Evolutionary conservation across 2,888 invertebrate species (phyloP).

Genomic region (Chalcosyrphus nemorum): DNA sequence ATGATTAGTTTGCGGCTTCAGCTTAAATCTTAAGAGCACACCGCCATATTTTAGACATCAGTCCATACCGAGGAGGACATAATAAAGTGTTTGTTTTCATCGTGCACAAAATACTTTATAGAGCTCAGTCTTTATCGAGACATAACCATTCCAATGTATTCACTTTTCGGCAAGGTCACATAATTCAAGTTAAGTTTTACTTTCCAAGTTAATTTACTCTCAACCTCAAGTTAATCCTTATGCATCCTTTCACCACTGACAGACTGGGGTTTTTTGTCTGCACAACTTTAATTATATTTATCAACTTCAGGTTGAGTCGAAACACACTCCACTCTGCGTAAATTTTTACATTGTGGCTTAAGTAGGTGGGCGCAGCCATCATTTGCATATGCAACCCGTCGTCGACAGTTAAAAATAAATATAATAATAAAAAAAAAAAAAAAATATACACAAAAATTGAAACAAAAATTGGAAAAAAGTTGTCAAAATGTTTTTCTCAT

Average conservation of each 20-base stretch:
- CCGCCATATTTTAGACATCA: too few species aligned
- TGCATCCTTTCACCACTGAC: background rate
- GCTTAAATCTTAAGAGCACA: too few species aligned
- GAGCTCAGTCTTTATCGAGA: too few species aligned
- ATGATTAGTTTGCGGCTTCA: too few species aligned
- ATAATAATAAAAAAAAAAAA: background rate
- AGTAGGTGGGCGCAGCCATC: slow-evolving; percentile 9
- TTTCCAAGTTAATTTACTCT: background rate
- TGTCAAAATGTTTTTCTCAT: slow-evolving; percentile 64
- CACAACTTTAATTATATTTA: slow-evolving; percentile 42
- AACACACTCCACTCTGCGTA: background rate
- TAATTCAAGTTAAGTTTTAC: background rate
- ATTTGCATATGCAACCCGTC: slow-evolving; percentile 34
- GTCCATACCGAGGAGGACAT: too few species aligned
- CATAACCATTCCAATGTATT: too few species aligned
- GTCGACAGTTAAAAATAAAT: slow-evolving; percentile 9
- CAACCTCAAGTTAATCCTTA: background rate
- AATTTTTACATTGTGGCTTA: slow-evolving; percentile 15
- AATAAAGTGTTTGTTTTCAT: too few species aligned
- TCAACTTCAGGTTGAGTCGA: slow-evolving; percentile 43
- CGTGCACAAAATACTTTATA: too few species aligned
- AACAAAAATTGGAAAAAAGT: slow-evolving; percentile 19
- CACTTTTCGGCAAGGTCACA: too few species aligned
- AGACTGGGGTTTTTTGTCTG: background rate
- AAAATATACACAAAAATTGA: background rate